Evolutionary conservation across 2,888 invertebrate genomes (phyloP), one percentile per base, ranked within the genome.

Genomic region (Hypomecis atomaria): DNA sequence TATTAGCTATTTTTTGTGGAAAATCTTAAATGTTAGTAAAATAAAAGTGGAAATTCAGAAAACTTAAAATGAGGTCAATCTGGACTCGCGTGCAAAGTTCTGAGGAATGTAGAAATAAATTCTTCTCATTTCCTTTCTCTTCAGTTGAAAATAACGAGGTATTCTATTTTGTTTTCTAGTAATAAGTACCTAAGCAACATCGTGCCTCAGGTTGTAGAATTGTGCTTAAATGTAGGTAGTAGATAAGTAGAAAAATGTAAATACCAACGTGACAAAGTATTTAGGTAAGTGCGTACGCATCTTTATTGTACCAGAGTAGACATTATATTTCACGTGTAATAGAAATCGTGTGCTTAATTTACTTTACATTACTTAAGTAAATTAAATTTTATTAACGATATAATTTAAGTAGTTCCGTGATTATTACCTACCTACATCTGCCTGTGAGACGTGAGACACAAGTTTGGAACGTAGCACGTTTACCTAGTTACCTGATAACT

Each of bases 31-130:
- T n/a, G 9, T n/a, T 38, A 53, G 52, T 59, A 36, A n/a, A 45
- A 13, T 10, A 34, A 38, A 9, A 58, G 59, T 23, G 42, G 10
- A 45, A 59, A 36, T 63, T 49, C 5, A 9, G 58, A 58, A 47
- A 59, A 36, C 54, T 71, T 67, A 40, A 61, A 56, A 85, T 87
- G 87, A 82, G 79, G 67, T 89, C 87, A 36, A 83, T 89, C 67
- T 87, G 87, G 88, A 88, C 86, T 13, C 81, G 81, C 71, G 79
- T 85, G 34, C 76, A 80, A 13, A 76, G 78, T 57, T 74, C 74
- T 55, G 84, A 83, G 9, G 56, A 50, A 10, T 6, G 23, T 50
- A 45, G 44, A 7, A 55, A 56, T 43, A 64, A 56, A 42, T 64
- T 55, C 36, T 59, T 50, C 34, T n/a, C n/a, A 23, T 60, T 60